Percentiles rank a stretch among this genome's conserved stretches.
Conservation (phyloP, 2,113 vertebrate species). For the Proteles cristata region DNA sequence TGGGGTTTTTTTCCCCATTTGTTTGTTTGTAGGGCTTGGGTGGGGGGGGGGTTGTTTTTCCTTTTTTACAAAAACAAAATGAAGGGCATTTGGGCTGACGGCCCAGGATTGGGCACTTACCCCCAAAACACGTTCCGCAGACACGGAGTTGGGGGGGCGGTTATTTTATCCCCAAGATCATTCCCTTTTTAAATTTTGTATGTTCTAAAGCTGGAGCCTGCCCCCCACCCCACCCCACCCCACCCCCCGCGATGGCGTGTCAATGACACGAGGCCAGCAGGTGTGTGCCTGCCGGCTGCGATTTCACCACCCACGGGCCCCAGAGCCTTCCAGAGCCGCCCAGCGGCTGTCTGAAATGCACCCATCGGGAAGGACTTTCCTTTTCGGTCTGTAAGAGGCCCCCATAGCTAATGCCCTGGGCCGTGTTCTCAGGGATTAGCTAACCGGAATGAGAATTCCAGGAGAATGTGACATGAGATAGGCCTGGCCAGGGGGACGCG, state of each 20-base stretch:
- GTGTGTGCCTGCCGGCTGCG: background rate
- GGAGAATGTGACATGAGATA: background rate
- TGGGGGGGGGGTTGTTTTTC: background rate
- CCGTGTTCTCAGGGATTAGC: background rate
- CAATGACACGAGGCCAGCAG: conserved; percentile 40
- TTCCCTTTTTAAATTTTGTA: background rate
- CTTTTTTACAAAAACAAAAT: background rate
- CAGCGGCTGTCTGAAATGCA: background rate
- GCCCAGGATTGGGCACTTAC: background rate
- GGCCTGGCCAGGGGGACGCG: background rate
- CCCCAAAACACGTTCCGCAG: background rate
- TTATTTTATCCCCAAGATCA: background rate
- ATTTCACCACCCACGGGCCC: background rate
- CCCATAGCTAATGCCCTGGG: background rate
- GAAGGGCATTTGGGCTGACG: background rate
- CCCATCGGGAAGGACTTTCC: background rate
- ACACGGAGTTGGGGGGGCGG: background rate
- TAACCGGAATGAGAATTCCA: background rate
- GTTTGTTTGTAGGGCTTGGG: background rate
- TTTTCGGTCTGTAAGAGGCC: background rate
- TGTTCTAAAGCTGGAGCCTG: background rate
- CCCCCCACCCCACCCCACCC: too few relatives aligned
- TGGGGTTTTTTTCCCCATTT: background rate
- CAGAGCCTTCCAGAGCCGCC: background rate
- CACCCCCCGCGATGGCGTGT: too few relatives aligned